Percentiles rank a stretch among this genome's conserved stretches.
Conservation (phyloP, 2,113 vertebrate species). For the Petaurus breviceps region DNA sequence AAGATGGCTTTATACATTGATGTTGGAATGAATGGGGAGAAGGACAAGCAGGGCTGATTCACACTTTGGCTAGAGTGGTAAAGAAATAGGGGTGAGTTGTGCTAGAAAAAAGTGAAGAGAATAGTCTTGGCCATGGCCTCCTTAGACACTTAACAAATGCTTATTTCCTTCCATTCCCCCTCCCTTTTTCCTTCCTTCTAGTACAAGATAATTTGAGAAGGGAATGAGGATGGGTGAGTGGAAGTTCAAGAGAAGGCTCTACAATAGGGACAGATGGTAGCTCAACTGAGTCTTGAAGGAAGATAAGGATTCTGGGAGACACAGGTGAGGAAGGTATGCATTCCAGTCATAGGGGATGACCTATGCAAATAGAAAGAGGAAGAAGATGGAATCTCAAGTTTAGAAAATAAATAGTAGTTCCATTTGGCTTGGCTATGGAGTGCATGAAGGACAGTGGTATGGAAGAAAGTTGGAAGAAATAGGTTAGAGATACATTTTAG, state of each 20-base stretch:
- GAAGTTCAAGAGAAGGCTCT: too few species aligned
- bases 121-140: constrained; percentile 2
- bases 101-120: neutral
- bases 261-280: too few species aligned
- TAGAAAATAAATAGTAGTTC: neutral
- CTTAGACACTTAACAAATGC: too few species aligned
- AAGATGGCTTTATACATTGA: neutral
- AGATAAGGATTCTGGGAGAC: too few species aligned
- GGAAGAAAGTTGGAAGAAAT: neutral
- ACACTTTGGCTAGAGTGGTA: neutral
- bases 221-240: too few species aligned
- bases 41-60: neutral
- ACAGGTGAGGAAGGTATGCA: too few species aligned
- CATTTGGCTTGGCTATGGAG: neutral
- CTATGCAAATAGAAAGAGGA: neutral
- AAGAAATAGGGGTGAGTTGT: constrained; percentile 31
- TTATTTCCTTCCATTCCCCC: too few species aligned
- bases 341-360: neutral
- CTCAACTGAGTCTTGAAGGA: too few species aligned
- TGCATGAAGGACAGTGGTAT: neutral
- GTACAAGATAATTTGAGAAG: too few species aligned
- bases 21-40: neutral
- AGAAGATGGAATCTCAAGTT: neutral
- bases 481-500: neutral
- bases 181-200: too few species aligned